Base-by-base conservation (phyloP, 2,888 invertebrate species). In the Parthenolecanium corni region DNA sequence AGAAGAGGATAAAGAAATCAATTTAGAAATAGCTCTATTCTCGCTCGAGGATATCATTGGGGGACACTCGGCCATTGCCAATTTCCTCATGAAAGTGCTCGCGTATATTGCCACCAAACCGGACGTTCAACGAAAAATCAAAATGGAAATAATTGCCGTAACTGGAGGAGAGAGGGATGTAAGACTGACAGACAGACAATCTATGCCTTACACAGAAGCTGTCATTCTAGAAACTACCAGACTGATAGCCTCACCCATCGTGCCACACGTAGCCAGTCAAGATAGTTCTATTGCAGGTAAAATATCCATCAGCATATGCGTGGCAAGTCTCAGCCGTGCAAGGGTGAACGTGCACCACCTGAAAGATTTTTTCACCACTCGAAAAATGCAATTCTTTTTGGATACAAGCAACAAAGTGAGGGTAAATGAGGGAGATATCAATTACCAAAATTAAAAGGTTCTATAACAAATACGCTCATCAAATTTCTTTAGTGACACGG, bases 41-140 rank as follows among this genome's bases (percentile, higher is more conserved):
- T 74, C 76, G 2, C 68, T 76, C 56, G 76, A 76, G 66, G 76
- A 76, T 67, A 77, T 80, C 25, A 70, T 80, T 23, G 80, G 83
- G 0, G 83, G 83, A 3, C 82, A 83, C 69, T 76, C 82, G 0
- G 84, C 83, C 0, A 77, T 83, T 38, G 80, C 79, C 0, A 83
- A 83, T 70, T 76, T 82, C 42, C 69, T 82, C 62, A 73, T 79
- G 42, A 80, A 82, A 69, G 72, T 80, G 2, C 71, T 82, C n/a
- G 80, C 77, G 0, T 80, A 75, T 70, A 70, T 82, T 49, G 79
- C 76, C 0, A 74, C 75, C 6, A 74, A 78, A 65, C 76, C 76
- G 0, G 73, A 79, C 23, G 77, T 81, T 0, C 80, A 81, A 67
- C 69, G 70, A 51, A 75, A 72, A 63, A 78, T 82, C 1, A 80